A percentile compares a stretch with the other conserved stretches of the same genome.
These are phyloP conservation scores for Pseudochirops corinnae DNA, from an alignment of 2,797 vertebrate species.

Conservation along the genomic window DNA sequence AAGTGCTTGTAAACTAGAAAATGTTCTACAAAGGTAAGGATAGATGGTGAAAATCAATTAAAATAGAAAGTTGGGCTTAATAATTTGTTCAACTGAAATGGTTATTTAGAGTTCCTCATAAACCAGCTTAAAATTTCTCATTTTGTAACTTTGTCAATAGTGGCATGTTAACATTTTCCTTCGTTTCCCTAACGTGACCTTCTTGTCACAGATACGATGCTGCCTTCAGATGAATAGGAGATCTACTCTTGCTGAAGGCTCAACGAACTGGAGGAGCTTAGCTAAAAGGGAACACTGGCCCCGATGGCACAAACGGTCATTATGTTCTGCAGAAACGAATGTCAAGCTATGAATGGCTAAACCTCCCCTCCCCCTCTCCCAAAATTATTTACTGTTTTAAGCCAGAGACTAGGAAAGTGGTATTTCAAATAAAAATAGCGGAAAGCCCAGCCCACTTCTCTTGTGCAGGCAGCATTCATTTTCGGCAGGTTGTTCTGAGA, in stretches of 20 bases:
- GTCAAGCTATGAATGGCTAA: slow-evolving; percentile 63
- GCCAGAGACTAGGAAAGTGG: slow-evolving; percentile 51
- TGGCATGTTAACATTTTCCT: background rate
- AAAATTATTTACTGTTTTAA: slow-evolving; percentile 72
- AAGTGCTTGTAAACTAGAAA: background rate
- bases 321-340: slow-evolving; percentile 54
- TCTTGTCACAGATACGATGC: slow-evolving; percentile 13
- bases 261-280: slow-evolving; percentile 57
- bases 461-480: slow-evolving; percentile 52
- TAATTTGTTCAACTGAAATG: background rate
- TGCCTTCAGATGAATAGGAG: slow-evolving; percentile 58
- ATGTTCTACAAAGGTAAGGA: background rate
- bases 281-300: slow-evolving; percentile 58
- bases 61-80: background rate
- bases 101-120: background rate
- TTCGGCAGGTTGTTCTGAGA: slow-evolving; percentile 58
- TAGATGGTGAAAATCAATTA: background rate
- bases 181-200: background rate
- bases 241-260: slow-evolving; percentile 55
- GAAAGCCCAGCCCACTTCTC: slow-evolving; percentile 46
- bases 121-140: background rate
- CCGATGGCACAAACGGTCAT: slow-evolving; percentile 53
- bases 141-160: background rate
- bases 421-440: slow-evolving; percentile 68
- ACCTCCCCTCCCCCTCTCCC: background rate